Evolutionary conservation across 2,888 invertebrate species (phyloP), one percentile per base, ranked within the genome.

Genomic region (Eucera pruinosa): DNA sequence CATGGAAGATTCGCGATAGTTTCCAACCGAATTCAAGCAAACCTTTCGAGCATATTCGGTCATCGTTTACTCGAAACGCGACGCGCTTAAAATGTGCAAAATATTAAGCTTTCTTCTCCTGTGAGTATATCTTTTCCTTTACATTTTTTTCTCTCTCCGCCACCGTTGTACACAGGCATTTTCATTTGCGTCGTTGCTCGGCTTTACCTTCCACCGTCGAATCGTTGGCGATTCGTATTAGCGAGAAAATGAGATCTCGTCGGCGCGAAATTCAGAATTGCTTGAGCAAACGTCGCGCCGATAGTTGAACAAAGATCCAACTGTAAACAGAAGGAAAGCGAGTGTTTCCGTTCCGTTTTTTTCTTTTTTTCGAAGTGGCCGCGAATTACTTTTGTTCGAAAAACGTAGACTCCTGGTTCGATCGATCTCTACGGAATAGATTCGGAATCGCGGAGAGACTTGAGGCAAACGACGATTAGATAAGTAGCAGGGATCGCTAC

Each of bases 51-150:
- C 27, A 3, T 25, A 6, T 7, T 27, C 27, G n/a, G n/a, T 64
- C 4, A 45, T 0, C 13, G 20, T 64, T 13, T 2, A 11, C 25
- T 48, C 0, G 2, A 30, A 18, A 6, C 15, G 30, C 11, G 33
- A 15, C 15, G 30, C 13, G 3, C 4, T 5, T 2, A 33, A 65
- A 33, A 75, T 75, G 74, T 23, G 74, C 25, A 39, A n/a, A 23
- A 47, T 13, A 20, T 18, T 52, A 0, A 5, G 36, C 23, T 47
- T 47, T 18, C 6, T 43, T 7, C 5, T 30, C 18, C 11, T 48
- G 75, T 75, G 41, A 75, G 75, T 75, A 75, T n/a, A 5, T 0
- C 13, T 36, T n/a, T 15, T 9, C 9, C 9, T 27, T 27, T 23
- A 61, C 30, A 2, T 2, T 20, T 20, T 13, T 3, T 15, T 1